Conservation (phyloP, 2,113 vertebrate genomes). For the Trogon melanurus region DNA sequence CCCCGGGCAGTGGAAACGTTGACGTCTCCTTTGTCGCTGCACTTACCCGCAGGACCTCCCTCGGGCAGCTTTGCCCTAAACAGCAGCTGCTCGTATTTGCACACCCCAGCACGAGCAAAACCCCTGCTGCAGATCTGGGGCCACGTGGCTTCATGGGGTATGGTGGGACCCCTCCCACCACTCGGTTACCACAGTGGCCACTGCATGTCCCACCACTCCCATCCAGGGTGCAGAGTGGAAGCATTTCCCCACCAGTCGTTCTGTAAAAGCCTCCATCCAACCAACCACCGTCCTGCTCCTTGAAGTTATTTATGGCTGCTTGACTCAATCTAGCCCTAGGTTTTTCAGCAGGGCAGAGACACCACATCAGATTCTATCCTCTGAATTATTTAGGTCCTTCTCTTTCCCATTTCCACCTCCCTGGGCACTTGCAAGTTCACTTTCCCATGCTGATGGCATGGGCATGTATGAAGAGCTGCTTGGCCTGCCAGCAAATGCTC, state of each 20-base stretch:
- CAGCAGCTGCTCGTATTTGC: neutral
- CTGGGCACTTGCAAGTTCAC: neutral
- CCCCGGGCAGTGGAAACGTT: neutral
- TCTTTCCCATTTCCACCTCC: neutral
- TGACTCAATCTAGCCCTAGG: neutral
- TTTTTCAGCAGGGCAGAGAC: neutral
- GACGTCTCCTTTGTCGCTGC: neutral
- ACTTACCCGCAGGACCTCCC: neutral
- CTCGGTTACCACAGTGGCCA: fast-evolving
- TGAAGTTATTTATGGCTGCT: fast-evolving
- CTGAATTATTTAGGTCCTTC: neutral
- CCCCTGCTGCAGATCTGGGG: neutral
- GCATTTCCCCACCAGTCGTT: fast-evolving
- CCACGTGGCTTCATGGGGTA: fast-evolving
- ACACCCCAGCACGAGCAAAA: neutral
- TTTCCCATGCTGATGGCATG: neutral
- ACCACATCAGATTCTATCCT: neutral
- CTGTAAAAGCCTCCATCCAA: neutral
- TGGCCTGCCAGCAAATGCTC: neutral
- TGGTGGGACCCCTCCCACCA: neutral
- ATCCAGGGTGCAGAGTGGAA: fast-evolving
- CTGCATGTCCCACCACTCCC: fast-evolving
- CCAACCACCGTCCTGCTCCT: neutral
- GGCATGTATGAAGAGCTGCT: neutral
- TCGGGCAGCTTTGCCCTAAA: neutral